A percentile compares a stretch with the other conserved stretches of the same genome.
Conservation (phyloP, 1,140 invertebrate genomes). For the Choristoneura fumiferana region DNA sequence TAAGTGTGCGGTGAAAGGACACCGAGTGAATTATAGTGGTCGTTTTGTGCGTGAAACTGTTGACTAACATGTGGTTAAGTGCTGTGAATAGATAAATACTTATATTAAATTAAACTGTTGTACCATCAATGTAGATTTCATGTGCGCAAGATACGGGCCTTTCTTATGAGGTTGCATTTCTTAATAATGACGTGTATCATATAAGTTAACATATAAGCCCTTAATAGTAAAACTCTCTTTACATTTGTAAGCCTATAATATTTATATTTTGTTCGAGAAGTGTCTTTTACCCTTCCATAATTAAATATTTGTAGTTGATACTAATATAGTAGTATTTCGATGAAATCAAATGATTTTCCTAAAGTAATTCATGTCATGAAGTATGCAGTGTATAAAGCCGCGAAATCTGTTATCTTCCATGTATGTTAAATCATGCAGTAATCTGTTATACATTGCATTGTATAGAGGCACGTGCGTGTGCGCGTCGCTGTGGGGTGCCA, state of each 20-base stretch:
- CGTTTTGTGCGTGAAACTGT: constrained; percentile 68
- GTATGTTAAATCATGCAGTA: constrained; percentile 20
- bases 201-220: constrained; percentile 72
- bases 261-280: constrained; percentile 73
- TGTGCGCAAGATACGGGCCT: constrained; percentile 56
- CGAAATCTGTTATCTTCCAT: constrained; percentile 60
- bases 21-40: constrained; percentile 67
- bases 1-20: constrained; percentile 57
- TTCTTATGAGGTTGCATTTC: constrained; percentile 63
- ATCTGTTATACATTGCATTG: constrained; percentile 47
- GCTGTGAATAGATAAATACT: constrained; percentile 76
- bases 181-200: constrained; percentile 68
- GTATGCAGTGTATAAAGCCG: constrained; percentile 66
- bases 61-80: constrained; percentile 76
- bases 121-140: constrained; percentile 64
- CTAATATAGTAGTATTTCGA: constrained; percentile 15
- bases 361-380: constrained; percentile 54
- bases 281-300: constrained; percentile 37
- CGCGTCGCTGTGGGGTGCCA: background rate
- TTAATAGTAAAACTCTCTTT: constrained; percentile 74
- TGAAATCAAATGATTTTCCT: constrained; percentile 21
- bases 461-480: background rate
- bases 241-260: constrained; percentile 71
- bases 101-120: constrained; percentile 73
- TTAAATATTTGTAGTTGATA: constrained; percentile 19